phyloP scores from a whole-genome alignment of 2,797 vertebrate genomes.

The Sus cebifrons region DNA sequence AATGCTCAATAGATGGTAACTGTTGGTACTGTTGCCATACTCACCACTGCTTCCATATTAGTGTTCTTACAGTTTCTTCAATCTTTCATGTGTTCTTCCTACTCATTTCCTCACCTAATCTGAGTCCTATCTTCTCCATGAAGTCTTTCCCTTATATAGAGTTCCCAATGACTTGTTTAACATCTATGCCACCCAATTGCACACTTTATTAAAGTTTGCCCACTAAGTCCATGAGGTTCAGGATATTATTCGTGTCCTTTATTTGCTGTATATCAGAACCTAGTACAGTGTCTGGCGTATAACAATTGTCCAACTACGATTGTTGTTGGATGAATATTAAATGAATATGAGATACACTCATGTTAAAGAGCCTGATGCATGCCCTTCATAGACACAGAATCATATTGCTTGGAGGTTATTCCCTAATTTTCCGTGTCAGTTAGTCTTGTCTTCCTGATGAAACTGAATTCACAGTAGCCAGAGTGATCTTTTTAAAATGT shows the following conservation, averaged over 20 bases:
- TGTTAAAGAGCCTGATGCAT: neutral
- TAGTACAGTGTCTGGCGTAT: neutral
- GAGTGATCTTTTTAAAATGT: slow-evolving; percentile 65
- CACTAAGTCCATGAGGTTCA: neutral
- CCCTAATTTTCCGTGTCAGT: slow-evolving; percentile 50
- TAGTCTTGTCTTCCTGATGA: slow-evolving; percentile 56
- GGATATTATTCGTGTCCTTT: neutral
- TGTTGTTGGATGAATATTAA: neutral
- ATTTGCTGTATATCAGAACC: neutral
- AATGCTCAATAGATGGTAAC: too few species aligned
- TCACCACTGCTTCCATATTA: fast-evolving
- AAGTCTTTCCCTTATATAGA: neutral
- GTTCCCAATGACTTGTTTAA: neutral
- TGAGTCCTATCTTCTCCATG: neutral
- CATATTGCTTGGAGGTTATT: neutral
- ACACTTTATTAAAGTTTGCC: neutral
- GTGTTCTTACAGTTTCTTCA: neutral
- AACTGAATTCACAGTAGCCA: slow-evolving; percentile 61
- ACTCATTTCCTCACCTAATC: neutral
- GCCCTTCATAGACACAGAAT: neutral
- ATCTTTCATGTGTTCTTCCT: neutral
- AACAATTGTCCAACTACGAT: neutral
- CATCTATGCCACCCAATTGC: neutral
- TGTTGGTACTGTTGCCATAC: neutral
- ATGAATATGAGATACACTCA: neutral